Conservation (phyloP, 2,888 invertebrate species). For the Cephus nigrinus region DNA sequence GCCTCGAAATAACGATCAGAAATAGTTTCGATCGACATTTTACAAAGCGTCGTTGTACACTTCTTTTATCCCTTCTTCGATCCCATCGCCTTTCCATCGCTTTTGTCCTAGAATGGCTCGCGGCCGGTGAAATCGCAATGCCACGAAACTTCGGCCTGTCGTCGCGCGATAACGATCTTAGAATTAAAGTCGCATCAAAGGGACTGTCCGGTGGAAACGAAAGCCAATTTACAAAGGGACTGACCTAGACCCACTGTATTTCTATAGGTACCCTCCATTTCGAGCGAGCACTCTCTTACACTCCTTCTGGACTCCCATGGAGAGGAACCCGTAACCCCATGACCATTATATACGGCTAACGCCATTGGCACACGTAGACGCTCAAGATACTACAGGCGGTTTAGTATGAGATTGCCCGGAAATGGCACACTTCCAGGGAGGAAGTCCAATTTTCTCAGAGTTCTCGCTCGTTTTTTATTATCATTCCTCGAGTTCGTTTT, state of each 20-base stretch:
- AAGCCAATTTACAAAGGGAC: background rate
- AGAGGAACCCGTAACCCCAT: background rate
- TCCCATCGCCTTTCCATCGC: background rate
- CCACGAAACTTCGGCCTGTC: background rate
- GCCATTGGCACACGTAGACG: background rate
- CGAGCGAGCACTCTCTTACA: background rate
- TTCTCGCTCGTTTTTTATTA: background rate
- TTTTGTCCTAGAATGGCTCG: background rate
- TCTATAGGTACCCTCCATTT: background rate
- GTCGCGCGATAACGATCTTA: background rate
- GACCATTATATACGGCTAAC: background rate
- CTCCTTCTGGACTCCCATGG: background rate
- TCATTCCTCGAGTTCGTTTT: background rate
- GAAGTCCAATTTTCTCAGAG: constrained; percentile 1
- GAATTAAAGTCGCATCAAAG: background rate
- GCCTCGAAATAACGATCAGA: background rate
- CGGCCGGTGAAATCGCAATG: background rate
- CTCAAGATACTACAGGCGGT: background rate
- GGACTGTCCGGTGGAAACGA: background rate
- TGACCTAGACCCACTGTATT: background rate
- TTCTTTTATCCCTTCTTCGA: background rate
- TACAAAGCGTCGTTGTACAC: no score
- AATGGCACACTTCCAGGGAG: constrained; percentile 4
- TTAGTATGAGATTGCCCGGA: background rate
- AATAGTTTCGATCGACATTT: no score